These are phyloP conservation scores for Pristionchus japonicus DNA, from an alignment of 2,888 invertebrate species.

Conservation along the genomic window DNA sequence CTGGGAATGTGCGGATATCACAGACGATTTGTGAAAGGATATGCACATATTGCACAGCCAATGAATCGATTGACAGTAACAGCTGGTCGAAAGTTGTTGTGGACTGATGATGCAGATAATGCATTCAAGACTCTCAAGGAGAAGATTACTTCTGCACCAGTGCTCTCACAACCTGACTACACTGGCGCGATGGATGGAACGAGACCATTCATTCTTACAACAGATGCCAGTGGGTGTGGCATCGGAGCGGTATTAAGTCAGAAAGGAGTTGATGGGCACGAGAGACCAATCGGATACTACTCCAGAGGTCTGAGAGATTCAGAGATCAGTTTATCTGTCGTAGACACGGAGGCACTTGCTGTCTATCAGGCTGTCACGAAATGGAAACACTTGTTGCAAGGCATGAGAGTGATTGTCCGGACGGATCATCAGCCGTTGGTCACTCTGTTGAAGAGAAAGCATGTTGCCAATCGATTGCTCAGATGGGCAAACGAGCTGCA, in stretches of 20 bases:
- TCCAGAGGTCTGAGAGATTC: not conserved
- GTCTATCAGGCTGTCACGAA: slow-evolving; percentile 45
- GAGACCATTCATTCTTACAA: slow-evolving; percentile 11
- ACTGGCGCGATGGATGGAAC: not conserved
- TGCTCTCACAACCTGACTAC: not conserved
- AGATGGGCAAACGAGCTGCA: slow-evolving; percentile 37
- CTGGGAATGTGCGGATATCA: slow-evolving; percentile 49
- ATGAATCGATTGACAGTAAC: not conserved
- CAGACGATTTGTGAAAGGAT: not conserved
- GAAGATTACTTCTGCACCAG: not conserved
- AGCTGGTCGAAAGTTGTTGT: slow-evolving; percentile 13
- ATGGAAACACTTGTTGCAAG: slow-evolving; percentile 50
- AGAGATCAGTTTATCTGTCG: not conserved
- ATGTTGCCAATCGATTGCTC: not conserved
- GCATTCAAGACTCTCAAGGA: not conserved
- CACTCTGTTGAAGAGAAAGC: not conserved
- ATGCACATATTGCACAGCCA: not conserved
- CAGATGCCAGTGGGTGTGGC: not conserved
- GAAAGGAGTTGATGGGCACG: not conserved
- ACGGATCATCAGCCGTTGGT: not conserved
- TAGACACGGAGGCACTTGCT: slow-evolving; percentile 5
- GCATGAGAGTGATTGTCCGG: slow-evolving; percentile 27
- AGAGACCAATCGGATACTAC: not conserved
- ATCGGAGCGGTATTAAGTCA: slow-evolving; percentile 14
- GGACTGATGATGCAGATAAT: slow-evolving; percentile 45